Evolutionary conservation across 2,888 invertebrate genomes (phyloP).

Genomic region (Ganaspis brasiliensis): DNA sequence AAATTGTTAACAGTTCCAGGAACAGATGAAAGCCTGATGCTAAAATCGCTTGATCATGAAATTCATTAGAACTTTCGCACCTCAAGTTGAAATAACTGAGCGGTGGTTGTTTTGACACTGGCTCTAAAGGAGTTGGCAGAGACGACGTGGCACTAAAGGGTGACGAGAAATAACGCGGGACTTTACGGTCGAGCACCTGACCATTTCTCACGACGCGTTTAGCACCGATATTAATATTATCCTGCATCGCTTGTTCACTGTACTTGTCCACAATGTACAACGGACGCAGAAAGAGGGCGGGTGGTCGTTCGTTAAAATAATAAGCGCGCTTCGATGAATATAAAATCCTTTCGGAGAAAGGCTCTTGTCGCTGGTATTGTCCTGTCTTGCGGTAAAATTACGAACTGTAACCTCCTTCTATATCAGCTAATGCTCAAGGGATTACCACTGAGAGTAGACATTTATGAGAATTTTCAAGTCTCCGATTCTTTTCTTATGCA

Average conservation of each 20-base stretch:
- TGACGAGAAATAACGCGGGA: constrained; percentile 38
- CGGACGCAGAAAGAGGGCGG: constrained; percentile 19
- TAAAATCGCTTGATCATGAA: constrained; percentile 73
- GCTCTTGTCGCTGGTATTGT: constrained; percentile 42
- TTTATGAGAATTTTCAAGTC: constrained; percentile 34
- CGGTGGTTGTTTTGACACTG: constrained; percentile 38
- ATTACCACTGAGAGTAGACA: constrained; percentile 11
- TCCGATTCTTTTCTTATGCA: not conserved
- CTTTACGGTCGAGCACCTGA: constrained; percentile 72
- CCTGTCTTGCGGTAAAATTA: constrained; percentile 34
- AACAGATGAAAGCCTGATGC: not conserved
- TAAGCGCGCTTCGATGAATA: constrained; percentile 65
- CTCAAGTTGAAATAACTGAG: constrained; percentile 50
- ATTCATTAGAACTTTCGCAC: constrained; percentile 68
- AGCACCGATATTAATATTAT: constrained; percentile 71
- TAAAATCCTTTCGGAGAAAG: constrained; percentile 53
- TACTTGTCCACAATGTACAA: constrained; percentile 9
- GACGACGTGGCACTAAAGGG: constrained; percentile 44
- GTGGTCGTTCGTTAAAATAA: constrained; percentile 69
- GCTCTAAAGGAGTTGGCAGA: constrained; percentile 1
- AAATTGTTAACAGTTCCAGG: not conserved
- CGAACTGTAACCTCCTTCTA: constrained; percentile 21
- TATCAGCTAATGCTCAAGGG: constrained; percentile 17
- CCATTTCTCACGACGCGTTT: constrained; percentile 76
- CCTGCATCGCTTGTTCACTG: constrained; percentile 21